Evolutionary conservation across 2,888 invertebrate genomes (phyloP), one percentile per base, ranked within the genome.

Genomic region (Himalopsyche anomala): DNA sequence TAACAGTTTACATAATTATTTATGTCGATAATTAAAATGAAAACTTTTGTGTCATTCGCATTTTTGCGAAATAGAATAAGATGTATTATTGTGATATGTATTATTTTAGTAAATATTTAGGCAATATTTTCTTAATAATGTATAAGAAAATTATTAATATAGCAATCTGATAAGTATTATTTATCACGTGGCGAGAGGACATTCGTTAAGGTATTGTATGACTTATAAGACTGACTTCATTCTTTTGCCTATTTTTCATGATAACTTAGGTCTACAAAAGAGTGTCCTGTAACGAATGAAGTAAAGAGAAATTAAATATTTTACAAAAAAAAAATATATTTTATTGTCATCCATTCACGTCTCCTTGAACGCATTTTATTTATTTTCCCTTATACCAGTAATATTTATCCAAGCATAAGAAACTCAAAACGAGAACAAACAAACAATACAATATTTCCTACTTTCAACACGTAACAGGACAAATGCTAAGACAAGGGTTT

Each of bases 21-120:
- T 36, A 74, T 74, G 36, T 74, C 15, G 9, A 74, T 38, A 15
- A 74, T 38, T 36, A 74, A 74, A 74, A 38, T 74, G 36, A 11
- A 12, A 74, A 74, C 36, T 5, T 74, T 74, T 74, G 74, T 74
- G 74, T 74, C 74, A 74, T 74, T 74, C 74, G 74, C 74, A 12
- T 74, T 36, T 74, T 74, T 74, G 74, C 74, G 74, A 36, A 74
- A 74, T 74, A 74, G 74, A 74, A 74, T 74, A 74, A 74, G 74
- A 74, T 74, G 74, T 74, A 74, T 74, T 74, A 74, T 74, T 74
- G 74, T 74, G 74, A 74, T 74, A 74, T 74, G 74, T 74, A 74
- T 74, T 74, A 74, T 74, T 74, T 74, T 74, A 74, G 74, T 51
- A 38, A 15, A 36, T 74, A 74, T 74, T 74, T 74, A 74, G 74